These are phyloP conservation scores for Bactericera cockerelli DNA, from an alignment of 1,140 invertebrate species.

Conservation along the genomic window DNA sequence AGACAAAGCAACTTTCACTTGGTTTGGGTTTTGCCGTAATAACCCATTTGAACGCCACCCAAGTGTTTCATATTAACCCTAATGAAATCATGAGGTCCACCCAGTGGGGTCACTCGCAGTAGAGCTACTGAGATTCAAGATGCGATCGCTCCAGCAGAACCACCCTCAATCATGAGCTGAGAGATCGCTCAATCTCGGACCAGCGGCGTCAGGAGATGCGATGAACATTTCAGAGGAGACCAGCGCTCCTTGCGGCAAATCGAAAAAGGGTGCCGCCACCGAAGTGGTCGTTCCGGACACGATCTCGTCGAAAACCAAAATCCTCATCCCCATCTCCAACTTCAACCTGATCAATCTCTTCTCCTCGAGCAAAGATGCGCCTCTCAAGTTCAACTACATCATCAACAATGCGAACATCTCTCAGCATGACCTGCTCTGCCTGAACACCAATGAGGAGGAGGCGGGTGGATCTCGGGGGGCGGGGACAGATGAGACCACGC, in stretches of 20 bases:
- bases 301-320: not conserved
- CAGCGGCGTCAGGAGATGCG: too few species aligned
- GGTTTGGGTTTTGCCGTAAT: too few species aligned
- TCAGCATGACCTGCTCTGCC: not conserved
- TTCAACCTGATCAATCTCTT: not conserved
- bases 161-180: too few species aligned
- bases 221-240: not conserved
- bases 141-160: too few species aligned
- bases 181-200: too few species aligned
- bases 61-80: too few species aligned
- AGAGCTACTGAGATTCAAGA: too few species aligned
- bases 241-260: not conserved
- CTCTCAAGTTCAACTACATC: not conserved
- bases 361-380: not conserved
- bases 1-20: too few species aligned
- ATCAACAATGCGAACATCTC: constrained; percentile 4
- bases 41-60: too few species aligned
- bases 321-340: constrained; percentile 7
- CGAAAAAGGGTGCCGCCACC: not conserved
- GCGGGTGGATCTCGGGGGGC: not conserved
- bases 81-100: too few species aligned
- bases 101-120: too few species aligned
- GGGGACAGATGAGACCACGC: not conserved
- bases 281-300: not conserved
- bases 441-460: constrained; percentile 5